These are phyloP conservation scores for Psephotus haematonotus DNA, from an alignment of 2,113 vertebrate genomes.

Conservation along the genomic window DNA sequence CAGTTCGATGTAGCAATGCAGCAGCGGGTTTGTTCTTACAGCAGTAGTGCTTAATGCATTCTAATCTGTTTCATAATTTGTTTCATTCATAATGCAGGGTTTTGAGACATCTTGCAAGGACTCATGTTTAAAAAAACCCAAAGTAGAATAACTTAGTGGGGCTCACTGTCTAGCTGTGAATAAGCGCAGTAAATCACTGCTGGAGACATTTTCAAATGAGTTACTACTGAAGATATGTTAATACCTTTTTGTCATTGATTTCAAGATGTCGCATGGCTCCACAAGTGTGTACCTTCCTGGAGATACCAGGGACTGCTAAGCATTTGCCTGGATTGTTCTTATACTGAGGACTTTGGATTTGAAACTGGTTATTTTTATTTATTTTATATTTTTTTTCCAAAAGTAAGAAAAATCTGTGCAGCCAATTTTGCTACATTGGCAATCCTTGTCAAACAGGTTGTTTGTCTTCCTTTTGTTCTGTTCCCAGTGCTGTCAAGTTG, in stretches of 20 bases:
- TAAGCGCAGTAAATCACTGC: background rate
- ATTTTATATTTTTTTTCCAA: background rate
- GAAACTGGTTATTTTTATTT: background rate
- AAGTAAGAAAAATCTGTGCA: background rate
- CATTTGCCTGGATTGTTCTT: background rate
- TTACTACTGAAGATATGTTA: background rate
- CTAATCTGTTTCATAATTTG: background rate
- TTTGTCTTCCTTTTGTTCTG: background rate
- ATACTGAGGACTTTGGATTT: background rate
- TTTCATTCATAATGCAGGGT: background rate
- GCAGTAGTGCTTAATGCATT: background rate
- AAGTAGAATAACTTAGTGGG: background rate
- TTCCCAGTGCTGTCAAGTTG: background rate
- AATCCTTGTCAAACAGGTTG: background rate
- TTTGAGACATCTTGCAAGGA: background rate
- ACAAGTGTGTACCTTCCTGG: background rate
- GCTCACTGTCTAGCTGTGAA: background rate
- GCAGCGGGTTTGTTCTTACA: background rate
- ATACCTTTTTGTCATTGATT: background rate
- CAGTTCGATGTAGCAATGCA: background rate
- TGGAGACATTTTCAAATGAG: background rate
- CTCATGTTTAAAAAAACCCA: background rate
- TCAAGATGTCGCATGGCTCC: background rate
- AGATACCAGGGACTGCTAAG: background rate
- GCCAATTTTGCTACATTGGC: background rate